Conservation (phyloP, 2,113 vertebrate genomes). For the Struthio camelus region DNA sequence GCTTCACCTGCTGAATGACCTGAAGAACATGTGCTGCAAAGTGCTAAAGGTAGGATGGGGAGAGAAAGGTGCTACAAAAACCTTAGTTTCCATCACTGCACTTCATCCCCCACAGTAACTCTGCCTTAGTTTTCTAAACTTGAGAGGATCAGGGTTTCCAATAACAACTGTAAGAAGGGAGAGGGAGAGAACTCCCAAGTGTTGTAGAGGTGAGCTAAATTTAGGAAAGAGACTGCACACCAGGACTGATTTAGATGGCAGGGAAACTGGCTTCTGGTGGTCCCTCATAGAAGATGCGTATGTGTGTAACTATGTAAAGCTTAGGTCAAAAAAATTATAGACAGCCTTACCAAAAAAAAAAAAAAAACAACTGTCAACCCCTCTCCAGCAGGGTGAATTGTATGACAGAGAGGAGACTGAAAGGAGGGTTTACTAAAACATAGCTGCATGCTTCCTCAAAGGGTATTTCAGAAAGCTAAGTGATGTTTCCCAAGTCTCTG, state of each 20-base stretch:
- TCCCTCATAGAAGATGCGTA: background rate
- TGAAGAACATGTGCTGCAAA: background rate
- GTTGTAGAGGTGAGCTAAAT: background rate
- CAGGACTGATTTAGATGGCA: background rate
- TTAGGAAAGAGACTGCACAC: background rate
- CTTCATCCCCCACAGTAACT: background rate
- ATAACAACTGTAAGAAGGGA: background rate
- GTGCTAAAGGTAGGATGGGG: background rate
- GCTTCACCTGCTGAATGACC: background rate
- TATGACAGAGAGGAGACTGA: background rate
- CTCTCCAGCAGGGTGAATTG: background rate
- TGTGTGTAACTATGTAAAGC: fast-evolving
- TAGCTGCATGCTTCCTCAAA: background rate
- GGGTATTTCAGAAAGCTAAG: background rate
- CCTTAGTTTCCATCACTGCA: background rate
- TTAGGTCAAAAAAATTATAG: background rate
- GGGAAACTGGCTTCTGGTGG: background rate
- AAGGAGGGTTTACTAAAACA: no score
- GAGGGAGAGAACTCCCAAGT: background rate
- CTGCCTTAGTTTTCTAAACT: background rate
- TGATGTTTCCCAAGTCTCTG: background rate
- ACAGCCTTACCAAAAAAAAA: background rate
- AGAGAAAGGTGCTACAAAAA: background rate
- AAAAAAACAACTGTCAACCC: background rate
- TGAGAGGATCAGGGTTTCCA: background rate